Conservation (phyloP, 2,113 vertebrate genomes). For the Protobothrops flavoviridis region DNA sequence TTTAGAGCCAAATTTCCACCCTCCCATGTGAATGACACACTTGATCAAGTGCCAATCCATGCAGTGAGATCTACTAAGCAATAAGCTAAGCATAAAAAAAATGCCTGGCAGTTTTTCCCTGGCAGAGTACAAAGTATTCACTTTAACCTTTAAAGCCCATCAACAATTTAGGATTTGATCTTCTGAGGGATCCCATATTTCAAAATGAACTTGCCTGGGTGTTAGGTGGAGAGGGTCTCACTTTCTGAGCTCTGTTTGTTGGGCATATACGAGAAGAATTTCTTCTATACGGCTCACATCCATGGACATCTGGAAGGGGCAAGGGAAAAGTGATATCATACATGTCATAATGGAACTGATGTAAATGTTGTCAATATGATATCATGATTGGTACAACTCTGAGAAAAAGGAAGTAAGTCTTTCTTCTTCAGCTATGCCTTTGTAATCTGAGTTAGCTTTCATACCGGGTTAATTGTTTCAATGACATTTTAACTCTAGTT, state of each 20-base stretch:
- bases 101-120: background rate
- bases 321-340: background rate
- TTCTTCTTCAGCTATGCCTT: background rate
- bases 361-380: background rate
- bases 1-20: background rate
- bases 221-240: background rate
- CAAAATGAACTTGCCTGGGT: background rate
- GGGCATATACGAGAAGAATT: background rate
- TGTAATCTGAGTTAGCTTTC: background rate
- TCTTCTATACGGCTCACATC: background rate
- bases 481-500: background rate
- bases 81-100: background rate
- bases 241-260: background rate
- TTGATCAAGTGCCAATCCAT: background rate
- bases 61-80: background rate
- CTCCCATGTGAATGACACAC: background rate
- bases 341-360: background rate
- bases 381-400: background rate
- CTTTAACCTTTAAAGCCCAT: background rate
- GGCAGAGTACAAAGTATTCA: background rate
- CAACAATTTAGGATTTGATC: background rate
- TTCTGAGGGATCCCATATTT: background rate
- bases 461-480: background rate
- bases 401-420: background rate
- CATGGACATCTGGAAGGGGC: background rate